phyloP scores from a whole-genome alignment of 2,888 invertebrate genomes.

The Fabriciana adippe region DNA sequence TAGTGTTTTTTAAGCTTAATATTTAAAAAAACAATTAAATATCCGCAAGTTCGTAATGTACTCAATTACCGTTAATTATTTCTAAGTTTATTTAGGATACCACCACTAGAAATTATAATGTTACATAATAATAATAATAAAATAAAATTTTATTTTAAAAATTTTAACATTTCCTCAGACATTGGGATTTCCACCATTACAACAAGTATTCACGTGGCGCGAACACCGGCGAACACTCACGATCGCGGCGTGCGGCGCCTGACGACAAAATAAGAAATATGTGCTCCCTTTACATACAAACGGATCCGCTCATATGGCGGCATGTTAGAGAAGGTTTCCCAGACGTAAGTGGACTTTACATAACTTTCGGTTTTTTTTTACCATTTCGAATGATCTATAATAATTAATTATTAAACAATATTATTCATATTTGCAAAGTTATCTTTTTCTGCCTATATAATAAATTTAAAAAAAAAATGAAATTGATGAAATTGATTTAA shows the following conservation, averaged over 20 bases:
- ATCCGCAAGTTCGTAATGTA: no score
- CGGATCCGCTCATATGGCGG: constrained; percentile 98
- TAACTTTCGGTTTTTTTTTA: neutral
- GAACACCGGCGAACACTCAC: constrained; percentile 82
- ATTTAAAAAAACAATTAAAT: no score
- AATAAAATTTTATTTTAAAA: neutral
- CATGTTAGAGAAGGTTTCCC: constrained; percentile 92
- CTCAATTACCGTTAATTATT: no score
- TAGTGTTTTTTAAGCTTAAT: no score
- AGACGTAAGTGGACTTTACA: constrained; percentile 83
- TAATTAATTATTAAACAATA: no score
- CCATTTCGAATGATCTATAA: neutral
- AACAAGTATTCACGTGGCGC: constrained; percentile 91
- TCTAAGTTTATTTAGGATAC: no score
- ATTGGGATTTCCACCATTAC: constrained; percentile 76
- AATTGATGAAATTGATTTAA: no score
- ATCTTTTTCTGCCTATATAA: no score
- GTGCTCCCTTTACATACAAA: constrained; percentile 98
- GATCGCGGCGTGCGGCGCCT: constrained; percentile 81
- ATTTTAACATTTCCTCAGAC: constrained; percentile 44
- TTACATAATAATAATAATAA: neutral
- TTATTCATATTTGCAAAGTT: no score
- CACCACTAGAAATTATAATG: neutral
- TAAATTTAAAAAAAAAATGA: no score
- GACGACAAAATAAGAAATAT: constrained; percentile 93